Percentiles rank a stretch among this genome's conserved stretches.
phyloP scores from a whole-genome alignment of 2,113 vertebrate species.

The Haemorhous mexicanus region DNA sequence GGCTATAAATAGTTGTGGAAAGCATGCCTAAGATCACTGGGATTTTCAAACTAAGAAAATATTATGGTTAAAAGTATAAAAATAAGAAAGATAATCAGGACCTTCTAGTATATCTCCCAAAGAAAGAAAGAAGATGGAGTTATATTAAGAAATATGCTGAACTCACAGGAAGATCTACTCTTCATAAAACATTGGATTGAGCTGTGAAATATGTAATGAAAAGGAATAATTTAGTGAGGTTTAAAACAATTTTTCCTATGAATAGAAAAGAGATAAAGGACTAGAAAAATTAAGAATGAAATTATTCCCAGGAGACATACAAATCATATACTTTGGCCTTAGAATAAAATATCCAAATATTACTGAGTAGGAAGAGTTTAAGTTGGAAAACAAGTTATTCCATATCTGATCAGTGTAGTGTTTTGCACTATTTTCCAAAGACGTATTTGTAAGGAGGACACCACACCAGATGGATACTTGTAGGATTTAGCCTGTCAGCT shows the following conservation, averaged over 20 bases:
- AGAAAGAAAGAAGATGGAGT: neutral
- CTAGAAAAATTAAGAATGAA: neutral
- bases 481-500: neutral
- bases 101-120: neutral
- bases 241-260: neutral
- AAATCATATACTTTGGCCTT: neutral
- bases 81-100: neutral
- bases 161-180: neutral
- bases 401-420: neutral
- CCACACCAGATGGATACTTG: neutral
- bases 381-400: neutral
- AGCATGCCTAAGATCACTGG: neutral
- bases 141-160: neutral
- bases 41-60: neutral
- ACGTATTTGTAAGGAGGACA: neutral
- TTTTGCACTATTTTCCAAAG: neutral
- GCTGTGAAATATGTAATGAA: neutral
- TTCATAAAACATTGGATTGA: neutral
- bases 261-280: neutral
- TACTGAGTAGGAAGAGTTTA: neutral
- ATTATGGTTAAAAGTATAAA: neutral
- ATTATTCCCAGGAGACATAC: neutral
- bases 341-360: neutral
- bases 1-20: neutral
- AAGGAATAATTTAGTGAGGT: neutral